Evolutionary conservation across 2,113 vertebrate species (phyloP), one percentile per base, ranked within the genome.

Genomic region (Bubo bubo): DNA sequence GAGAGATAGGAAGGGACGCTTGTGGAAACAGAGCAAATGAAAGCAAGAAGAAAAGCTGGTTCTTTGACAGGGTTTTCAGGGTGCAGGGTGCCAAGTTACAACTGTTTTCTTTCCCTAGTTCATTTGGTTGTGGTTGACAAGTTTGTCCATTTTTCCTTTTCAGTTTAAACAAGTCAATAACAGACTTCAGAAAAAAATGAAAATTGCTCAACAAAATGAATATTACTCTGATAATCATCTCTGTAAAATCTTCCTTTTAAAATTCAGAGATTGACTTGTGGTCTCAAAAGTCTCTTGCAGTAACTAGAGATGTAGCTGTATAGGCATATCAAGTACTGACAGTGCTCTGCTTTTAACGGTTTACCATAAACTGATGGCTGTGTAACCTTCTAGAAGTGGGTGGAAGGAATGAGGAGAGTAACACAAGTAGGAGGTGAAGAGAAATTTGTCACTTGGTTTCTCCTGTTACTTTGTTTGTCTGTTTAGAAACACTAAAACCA

Each of bases 391-490:
- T 72, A 0, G 1, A 5, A 56, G 62, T 37, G 24, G 52, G 74
- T 50, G 30, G 71, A 70, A 86, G 5, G 12, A 94, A 74, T 1
- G 5, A 92, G 71, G 53, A 41, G 67, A 86, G 32, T 93, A 94
- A 81, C 79, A 53, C 8, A 30, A 76, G 71, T 71, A 74, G 85
- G 74, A 90, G 72, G 47, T 59, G 90, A 80, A 60, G 18, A 83
- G n/a, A 80, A 90, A 88, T 39, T 77, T 93, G 79, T 63, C 79
- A 73, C 37, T 77, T 41, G 34, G 5, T 67, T 88, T 74, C 47
- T 76, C 9, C 24, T 71, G 28, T 58, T 88, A 13, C 21, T 75
- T 87, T 60, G 1, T 60, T 88, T 4, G 3, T 80, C 30, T 93
- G 49, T 75, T 91, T 35, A 55, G 39, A 49, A 83, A 64, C 14